These are phyloP conservation scores for Dynastes maya DNA, from an alignment of 2,888 invertebrate species.

Conservation along the genomic window DNA sequence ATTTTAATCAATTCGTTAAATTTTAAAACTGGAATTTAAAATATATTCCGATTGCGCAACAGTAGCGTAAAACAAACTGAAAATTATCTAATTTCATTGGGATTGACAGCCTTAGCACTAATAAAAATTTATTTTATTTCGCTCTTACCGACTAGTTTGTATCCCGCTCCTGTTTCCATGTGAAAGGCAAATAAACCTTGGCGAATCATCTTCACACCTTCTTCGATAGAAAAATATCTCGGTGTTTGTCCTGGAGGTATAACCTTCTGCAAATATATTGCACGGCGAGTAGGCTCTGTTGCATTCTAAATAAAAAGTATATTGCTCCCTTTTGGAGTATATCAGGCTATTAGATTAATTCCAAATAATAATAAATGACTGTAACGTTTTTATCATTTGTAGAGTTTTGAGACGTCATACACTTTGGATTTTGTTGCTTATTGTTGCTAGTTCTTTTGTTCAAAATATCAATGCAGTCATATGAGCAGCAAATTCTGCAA, in stretches of 20 bases:
- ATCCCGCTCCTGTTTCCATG: slow-evolving; percentile 81
- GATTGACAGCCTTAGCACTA: no score
- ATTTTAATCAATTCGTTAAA: no score
- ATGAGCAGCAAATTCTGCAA: no score
- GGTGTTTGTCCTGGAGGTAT: slow-evolving; percentile 75
- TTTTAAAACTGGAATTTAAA: no score
- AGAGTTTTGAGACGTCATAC: no score
- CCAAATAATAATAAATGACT: neutral
- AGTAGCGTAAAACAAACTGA: no score
- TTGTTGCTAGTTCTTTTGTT: no score
- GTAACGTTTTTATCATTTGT: no score
- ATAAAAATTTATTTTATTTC: neutral
- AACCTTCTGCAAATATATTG: slow-evolving; percentile 78
- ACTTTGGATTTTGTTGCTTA: no score
- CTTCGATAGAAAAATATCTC: slow-evolving; percentile 75
- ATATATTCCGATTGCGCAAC: neutral
- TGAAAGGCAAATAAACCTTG: slow-evolving; percentile 82
- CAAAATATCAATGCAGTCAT: no score
- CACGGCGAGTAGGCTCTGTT: slow-evolving; percentile 76
- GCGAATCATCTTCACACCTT: slow-evolving; percentile 76
- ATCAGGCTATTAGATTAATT: neutral
- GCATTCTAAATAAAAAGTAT: slow-evolving; percentile 72
- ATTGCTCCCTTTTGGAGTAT: slow-evolving; percentile 25
- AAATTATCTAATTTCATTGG: no score
- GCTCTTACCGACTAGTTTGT: slow-evolving; percentile 75